Conservation (phyloP, 35 echinoderm and acorn worm genomes). For the Acanthaster planci region DNA sequence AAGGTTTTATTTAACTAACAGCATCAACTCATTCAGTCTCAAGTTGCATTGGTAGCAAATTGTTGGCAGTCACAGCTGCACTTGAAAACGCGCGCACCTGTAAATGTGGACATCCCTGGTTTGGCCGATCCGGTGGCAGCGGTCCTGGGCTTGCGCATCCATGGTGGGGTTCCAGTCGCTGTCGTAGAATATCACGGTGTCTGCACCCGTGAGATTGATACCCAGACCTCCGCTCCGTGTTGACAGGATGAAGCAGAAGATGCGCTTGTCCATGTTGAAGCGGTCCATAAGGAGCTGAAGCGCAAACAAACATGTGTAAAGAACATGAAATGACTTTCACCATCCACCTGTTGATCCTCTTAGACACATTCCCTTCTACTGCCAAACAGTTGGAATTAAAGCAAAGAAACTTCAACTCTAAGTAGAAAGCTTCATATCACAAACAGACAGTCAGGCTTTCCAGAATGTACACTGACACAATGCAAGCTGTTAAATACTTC, state of each 20-base stretch:
- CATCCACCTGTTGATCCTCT: too few species aligned
- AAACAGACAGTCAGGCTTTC: too few species aligned
- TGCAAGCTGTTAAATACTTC: too few species aligned
- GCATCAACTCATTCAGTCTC: too few species aligned
- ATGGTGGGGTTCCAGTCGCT: constrained; percentile 99
- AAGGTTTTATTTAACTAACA: too few species aligned
- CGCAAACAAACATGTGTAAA: neutral
- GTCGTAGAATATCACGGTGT: constrained; percentile 98
- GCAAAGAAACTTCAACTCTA: too few species aligned
- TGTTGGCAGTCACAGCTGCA: too few species aligned
- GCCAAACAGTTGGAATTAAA: too few species aligned
- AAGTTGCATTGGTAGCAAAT: too few species aligned
- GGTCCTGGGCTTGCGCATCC: constrained; percentile 98
- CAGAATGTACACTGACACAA: too few species aligned
- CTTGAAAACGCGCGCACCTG: constrained; percentile 48
- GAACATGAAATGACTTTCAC: neutral
- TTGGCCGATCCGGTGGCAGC: constrained; percentile 98
- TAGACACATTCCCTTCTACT: too few species aligned
- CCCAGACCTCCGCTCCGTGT: constrained; percentile 90
- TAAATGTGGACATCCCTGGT: constrained; percentile 99
- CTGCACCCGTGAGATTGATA: constrained; percentile 91
- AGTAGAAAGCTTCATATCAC: too few species aligned
- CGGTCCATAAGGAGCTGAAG: constrained; percentile 92
- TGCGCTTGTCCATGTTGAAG: constrained; percentile 92
- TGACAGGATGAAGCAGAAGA: constrained; percentile 96